Evolutionary conservation across 2,113 vertebrate species (phyloP).

Genomic region (Sakesphorus luctuosus): DNA sequence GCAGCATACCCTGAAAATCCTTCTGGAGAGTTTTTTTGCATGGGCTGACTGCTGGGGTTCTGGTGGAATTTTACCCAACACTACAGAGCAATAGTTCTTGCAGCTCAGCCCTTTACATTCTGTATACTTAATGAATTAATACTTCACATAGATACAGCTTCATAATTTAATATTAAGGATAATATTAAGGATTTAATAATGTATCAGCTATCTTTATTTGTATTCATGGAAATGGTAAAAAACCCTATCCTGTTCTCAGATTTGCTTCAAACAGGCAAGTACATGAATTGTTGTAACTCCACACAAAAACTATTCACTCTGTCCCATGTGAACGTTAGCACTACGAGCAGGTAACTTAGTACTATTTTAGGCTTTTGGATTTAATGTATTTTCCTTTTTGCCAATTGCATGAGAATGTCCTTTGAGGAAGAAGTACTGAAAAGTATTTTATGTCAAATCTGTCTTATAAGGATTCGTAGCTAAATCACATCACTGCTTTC

Average conservation of each 20-base stretch:
- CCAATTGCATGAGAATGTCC: neutral
- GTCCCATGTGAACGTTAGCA: neutral
- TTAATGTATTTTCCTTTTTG: neutral
- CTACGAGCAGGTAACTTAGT: neutral
- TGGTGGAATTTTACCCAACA: neutral
- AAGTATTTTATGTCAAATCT: neutral
- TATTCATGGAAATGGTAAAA: neutral
- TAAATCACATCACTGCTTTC: neutral
- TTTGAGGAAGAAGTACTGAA: neutral
- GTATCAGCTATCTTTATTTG: neutral
- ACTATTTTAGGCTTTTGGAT: neutral
- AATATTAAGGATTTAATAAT: neutral
- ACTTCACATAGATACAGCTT: neutral
- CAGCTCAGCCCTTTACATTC: neutral
- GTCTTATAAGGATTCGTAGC: neutral
- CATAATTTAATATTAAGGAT: neutral
- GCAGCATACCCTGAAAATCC: neutral
- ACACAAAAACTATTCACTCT: neutral
- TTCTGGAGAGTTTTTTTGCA: neutral
- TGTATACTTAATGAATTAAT: neutral
- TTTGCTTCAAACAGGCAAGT: neutral
- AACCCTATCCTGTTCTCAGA: neutral
- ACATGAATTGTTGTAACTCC: neutral
- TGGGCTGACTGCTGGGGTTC: neutral
- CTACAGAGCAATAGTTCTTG: neutral